Base-by-base conservation (phyloP, 1,140 invertebrate genomes). In the Hirudo medicinalis region DNA sequence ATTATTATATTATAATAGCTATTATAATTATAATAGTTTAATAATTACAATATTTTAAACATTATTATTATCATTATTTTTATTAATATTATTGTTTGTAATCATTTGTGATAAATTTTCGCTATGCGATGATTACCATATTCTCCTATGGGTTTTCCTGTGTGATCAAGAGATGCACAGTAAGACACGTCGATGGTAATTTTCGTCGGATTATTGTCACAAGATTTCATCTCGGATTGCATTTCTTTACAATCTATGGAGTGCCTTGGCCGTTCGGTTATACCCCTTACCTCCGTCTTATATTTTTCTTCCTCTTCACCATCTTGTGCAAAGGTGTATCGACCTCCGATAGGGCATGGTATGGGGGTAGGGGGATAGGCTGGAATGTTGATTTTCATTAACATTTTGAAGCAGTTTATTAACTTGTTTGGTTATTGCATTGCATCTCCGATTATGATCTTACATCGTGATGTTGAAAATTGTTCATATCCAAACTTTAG, bases 151-250 rank as follows among this genome's bases (percentile, higher is more conserved):
- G 93, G 93, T 77, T 89, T 85, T 70, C 92, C 94, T 76, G 91
- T 86, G 82, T 96, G 88, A 83, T 97, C 93, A 4, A 97, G 91
- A 22, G 91, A 90, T 8, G 95, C 84, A 80, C 94, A 97, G 76
- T 95, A 95, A 74, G 90, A 92, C 78, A 94, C 92, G 82, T 97
- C 94, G 60, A 97, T 89, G n/a, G 88, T 86, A 75, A 96, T 89
- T 79, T 91, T 91, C 78, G 94, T 94, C 79, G 95, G 91, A 80
- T 96, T 92, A 4, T 88, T 88, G 83, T 91, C 91, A 79, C 81
- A 82, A 0, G 78, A 80, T 75, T 80, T 81, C 77, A 96, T 90
- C 82, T 97, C 94, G 0, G 92, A 94, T 74, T 94, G 91, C 76
- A 92, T 92, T 78, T 92, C 85, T 83, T 94, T 91, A 79, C 93